Base-by-base conservation (phyloP, 2,113 vertebrate species). In the Kryptolebias marmoratus region DNA sequence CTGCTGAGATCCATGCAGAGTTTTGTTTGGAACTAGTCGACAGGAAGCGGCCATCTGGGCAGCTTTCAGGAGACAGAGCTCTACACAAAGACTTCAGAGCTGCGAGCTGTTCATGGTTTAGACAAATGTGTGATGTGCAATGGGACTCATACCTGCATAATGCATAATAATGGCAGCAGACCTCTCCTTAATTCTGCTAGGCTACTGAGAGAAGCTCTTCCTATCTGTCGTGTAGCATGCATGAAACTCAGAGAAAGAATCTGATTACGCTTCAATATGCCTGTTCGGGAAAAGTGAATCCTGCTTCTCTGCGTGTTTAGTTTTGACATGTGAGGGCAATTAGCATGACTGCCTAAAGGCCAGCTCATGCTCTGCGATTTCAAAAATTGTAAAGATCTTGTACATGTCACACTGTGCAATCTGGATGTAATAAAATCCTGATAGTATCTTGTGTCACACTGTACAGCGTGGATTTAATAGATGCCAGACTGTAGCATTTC, bases 71-170 rank as follows among this genome's bases (percentile, higher is more conserved):
- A 75, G 65, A 63, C 78, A 77, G 64, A 82, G 39, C 39, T 42
- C 9, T 42, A 5, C 66, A 62, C 72, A 16, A 59, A 42, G 76
- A 78, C 57, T 64, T 63, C 68, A 60, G 52, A 44, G 68, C 73
- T 55, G 71, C 47, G 77, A 53, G 82, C 80, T 57, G 70, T 61
- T 77, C 76, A 73, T 63, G 86, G 59, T 71, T 88, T 81, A 60
- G 65, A 81, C 79, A 78, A 77, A 83, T 73, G 77, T 75, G 28
- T 68, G 73, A 81, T 73, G 76, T 79, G 83, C 75, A 73, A 61
- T 71, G 71, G 76, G 80, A 82, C 79, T 75, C 77, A 27, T 80
- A 56, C 56, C 61, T 66, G 77, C 72, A 87, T 79, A 58, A 83
- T 61, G 63, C 71, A 60, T 64, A 69, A 60, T 13, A 80, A 77